phyloP scores from a whole-genome alignment of 2,888 invertebrate species.

The Magallana nippona region DNA sequence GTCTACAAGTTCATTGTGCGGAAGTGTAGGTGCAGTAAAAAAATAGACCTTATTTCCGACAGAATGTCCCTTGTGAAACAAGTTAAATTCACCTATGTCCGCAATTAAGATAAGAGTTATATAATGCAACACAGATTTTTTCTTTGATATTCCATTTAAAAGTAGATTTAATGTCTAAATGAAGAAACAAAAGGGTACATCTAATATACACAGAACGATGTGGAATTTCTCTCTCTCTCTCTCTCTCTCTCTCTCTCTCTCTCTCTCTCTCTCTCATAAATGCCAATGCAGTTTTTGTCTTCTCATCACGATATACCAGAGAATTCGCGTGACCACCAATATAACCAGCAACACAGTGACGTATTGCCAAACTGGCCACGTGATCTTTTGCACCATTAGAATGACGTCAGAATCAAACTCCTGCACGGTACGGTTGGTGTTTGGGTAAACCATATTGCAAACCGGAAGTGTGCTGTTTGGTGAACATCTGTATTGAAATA shows the following conservation, averaged over 20 bases:
- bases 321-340: constrained; percentile 49
- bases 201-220: not conserved
- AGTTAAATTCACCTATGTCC: no score
- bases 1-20: no score
- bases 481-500: constrained; percentile 51
- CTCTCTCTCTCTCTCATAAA: constrained; percentile 45
- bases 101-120: no score
- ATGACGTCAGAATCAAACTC: constrained; percentile 57
- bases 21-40: no score
- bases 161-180: not conserved
- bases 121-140: not conserved
- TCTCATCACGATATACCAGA: constrained; percentile 58
- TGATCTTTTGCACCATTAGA: constrained; percentile 51
- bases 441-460: constrained; percentile 51
- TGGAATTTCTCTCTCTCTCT: constrained; percentile 32
- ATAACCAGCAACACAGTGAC: constrained; percentile 52
- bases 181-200: not conserved
- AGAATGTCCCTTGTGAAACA: no score
- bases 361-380: constrained; percentile 55
- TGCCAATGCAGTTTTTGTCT: constrained; percentile 25
- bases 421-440: constrained; percentile 53
- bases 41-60: no score
- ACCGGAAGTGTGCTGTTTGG: constrained; percentile 56
- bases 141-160: not conserved
- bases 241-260: constrained; percentile 51